These are phyloP conservation scores for Octomys mimax DNA, from an alignment of 2,797 vertebrate species.

Conservation along the genomic window DNA sequence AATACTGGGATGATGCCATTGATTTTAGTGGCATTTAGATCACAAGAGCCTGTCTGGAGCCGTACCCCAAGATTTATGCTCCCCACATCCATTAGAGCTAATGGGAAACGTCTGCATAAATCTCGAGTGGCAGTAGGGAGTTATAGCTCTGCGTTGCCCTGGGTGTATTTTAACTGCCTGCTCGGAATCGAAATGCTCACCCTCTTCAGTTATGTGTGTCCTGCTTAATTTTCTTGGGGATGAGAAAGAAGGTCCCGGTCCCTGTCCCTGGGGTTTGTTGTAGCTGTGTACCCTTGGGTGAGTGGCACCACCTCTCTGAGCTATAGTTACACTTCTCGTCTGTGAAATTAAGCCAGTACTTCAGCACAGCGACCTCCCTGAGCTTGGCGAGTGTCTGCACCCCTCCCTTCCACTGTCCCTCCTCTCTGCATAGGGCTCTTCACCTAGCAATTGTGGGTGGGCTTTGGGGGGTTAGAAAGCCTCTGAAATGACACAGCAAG, in stretches of 20 bases:
- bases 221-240: not conserved
- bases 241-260: not conserved
- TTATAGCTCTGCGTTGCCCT: not conserved
- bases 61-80: constrained; percentile 82
- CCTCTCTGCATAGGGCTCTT: not conserved
- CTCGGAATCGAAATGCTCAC: not conserved
- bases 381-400: not conserved
- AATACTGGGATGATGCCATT: constrained; percentile 63
- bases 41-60: constrained; percentile 78
- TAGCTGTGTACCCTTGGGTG: constrained; percentile 24
- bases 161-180: not conserved
- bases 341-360: not conserved
- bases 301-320: not conserved
- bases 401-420: not conserved
- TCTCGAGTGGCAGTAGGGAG: constrained; percentile 22
- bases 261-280: not conserved
- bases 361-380: not conserved
- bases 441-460: not conserved
- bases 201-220: not conserved
- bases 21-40: constrained; percentile 81
- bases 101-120: constrained; percentile 75
- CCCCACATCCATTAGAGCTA: constrained; percentile 76
- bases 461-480: not conserved
- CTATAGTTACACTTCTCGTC: not conserved
- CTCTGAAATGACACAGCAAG: not conserved